A percentile compares a stretch with the other conserved stretches of the same genome.
phyloP scores from a whole-genome alignment of 1,140 invertebrate genomes.

The Heliconius eleuchia region DNA sequence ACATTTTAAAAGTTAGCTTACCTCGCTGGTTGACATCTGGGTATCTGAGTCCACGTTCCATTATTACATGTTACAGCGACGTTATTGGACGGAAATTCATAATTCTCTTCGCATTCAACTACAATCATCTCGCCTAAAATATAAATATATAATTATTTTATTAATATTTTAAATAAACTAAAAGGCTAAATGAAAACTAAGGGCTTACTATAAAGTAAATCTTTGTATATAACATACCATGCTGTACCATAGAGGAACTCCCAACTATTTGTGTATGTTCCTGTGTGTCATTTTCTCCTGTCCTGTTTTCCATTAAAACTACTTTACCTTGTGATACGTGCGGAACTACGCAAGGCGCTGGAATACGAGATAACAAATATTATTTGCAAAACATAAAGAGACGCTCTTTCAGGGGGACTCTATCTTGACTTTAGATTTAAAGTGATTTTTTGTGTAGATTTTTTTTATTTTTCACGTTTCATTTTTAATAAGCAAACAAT shows the following conservation, averaged over 20 bases:
- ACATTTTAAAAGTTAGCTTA: constrained; percentile 26
- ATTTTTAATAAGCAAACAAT: too few species aligned
- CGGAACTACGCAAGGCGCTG: constrained; percentile 95
- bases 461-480: too few species aligned
- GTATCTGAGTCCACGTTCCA: constrained; percentile 97
- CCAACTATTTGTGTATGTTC: constrained; percentile 77
- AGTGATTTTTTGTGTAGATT: too few species aligned
- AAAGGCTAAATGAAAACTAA: background rate
- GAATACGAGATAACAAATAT: constrained; percentile 10
- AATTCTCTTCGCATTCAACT: constrained; percentile 93
- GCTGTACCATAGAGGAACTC: constrained; percentile 87
- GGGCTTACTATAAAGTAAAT: too few species aligned
- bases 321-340: constrained; percentile 92
- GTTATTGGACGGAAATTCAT: constrained; percentile 91
- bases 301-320: constrained; percentile 78
- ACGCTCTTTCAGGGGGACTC: too few species aligned
- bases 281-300: constrained; percentile 81
- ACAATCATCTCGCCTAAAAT: constrained; percentile 87
- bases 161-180: background rate
- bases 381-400: too few species aligned
- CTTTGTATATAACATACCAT: constrained; percentile 79
- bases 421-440: too few species aligned
- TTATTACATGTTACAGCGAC: constrained; percentile 93
- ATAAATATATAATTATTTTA: constrained; percentile 20
- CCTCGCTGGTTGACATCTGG: constrained; percentile 92